Evolutionary conservation across 2,113 vertebrate species (phyloP), one percentile per base, ranked within the genome.

Genomic region (Limnothrissa miodon): DNA sequence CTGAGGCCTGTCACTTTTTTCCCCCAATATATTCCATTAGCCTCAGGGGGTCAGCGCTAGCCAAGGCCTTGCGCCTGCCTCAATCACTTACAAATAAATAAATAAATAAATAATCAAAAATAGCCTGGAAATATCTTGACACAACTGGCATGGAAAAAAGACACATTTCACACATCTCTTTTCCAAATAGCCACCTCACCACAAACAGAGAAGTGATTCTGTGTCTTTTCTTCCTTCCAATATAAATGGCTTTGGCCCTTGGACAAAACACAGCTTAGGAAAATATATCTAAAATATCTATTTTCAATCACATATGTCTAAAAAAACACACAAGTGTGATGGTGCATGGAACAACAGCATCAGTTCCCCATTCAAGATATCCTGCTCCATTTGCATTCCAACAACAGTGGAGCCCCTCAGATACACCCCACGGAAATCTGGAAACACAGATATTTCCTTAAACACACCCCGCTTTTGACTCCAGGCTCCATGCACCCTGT

Each of bases 371-470:
- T 74, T 74, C 66, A 33, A 74, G 29, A 74, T 74, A 29, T 33
- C 59, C 59, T 1, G 59, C 25, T 33, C 25, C 66, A 74, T 33
- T 74, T 74, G 66, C 25, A 74, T 74, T 15, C 15, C 33, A 74
- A 36, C 66, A 29, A 74, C 15, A 74, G 66, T 19, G 66, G 66
- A 36, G 66, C 11, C 15, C 25, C 15, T 74, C 4, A 74, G 33
- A 74, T 15, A 74, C 66, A 74, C 15, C 66, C 66, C 29, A 36
- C 11, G 33, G 29, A 74, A 74, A 74, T 74, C 66, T 74, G 66
- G 33, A n/a, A 44, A 39, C 81, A 81, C 42, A 78, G 29, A 5
- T 59, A 83, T 83, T 78, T 82, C 39, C 48, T 82, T 66, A 66
- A 82, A 82, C 66, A 82, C 48, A 78, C 66, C 13, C 29, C 66